These are phyloP conservation scores for Automeris io DNA, from an alignment of 2,888 invertebrate species.

Conservation along the genomic window DNA sequence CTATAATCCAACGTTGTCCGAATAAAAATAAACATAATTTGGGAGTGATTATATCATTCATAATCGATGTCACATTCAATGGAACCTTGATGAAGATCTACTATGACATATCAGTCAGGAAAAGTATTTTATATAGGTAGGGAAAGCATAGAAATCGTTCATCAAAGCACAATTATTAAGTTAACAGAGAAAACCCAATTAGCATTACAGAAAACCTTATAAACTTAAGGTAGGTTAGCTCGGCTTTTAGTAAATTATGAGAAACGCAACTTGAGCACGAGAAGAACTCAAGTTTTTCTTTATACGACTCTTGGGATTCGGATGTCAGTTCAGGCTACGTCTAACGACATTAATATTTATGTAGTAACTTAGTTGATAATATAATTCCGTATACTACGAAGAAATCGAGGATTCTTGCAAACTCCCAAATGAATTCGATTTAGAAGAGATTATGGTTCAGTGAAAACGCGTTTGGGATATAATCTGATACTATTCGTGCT, in stretches of 20 bases:
- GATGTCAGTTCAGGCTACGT: conserved; percentile 19
- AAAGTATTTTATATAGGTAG: too few relatives aligned
- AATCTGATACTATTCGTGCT: neutral
- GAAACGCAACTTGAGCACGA: conserved; percentile 12
- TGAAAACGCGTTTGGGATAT: neutral
- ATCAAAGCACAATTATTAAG: too few relatives aligned
- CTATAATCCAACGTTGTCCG: too few relatives aligned
- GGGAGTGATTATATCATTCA: too few relatives aligned
- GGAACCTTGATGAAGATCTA: too few relatives aligned
- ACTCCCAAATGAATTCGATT: conserved; percentile 17
- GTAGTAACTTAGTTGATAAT: conserved; percentile 25
- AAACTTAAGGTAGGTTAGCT: conserved; percentile 4
- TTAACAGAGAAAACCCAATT: conserved; percentile 25
- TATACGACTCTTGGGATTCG: conserved; percentile 22
- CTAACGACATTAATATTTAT: conserved; percentile 34
- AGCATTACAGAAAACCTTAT: conserved; percentile 22
- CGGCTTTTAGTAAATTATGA: conserved; percentile 24
- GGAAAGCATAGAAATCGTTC: too few relatives aligned
- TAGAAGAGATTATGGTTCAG: conserved; percentile 8
- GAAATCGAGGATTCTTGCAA: conserved; percentile 8
- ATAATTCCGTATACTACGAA: conserved; percentile 18
- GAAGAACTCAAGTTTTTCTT: conserved; percentile 23
- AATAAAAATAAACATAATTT: too few relatives aligned
- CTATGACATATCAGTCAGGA: too few relatives aligned
- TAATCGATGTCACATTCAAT: too few relatives aligned